A percentile compares a stretch with the other conserved stretches of the same genome.
Conservation (phyloP, 1,140 invertebrate genomes). For the Anoplolepis gracilipes region DNA sequence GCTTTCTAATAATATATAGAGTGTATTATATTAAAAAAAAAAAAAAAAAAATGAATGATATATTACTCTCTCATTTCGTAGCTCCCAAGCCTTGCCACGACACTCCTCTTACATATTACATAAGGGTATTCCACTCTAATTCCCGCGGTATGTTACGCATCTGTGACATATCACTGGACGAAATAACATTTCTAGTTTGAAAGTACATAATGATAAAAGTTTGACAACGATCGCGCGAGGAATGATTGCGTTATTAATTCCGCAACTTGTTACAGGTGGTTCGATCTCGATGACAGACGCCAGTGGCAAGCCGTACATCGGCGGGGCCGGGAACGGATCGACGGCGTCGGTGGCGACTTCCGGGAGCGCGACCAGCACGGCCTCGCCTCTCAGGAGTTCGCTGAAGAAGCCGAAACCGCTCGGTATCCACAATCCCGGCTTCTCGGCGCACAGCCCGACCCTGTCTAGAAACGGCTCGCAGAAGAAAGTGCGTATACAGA, state of each 20-base stretch:
- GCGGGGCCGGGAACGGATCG: slow-evolving; percentile 91
- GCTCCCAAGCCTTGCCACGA: no score
- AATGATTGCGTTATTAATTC: neutral
- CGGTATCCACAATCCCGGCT: slow-evolving; percentile 95
- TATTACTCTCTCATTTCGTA: no score
- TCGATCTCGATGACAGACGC: slow-evolving; percentile 93
- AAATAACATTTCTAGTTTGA: neutral
- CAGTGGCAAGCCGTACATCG: slow-evolving; percentile 91
- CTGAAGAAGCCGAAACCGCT: slow-evolving; percentile 92
- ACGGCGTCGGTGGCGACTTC: slow-evolving; percentile 91
- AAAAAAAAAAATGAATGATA: no score
- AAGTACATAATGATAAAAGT: neutral
- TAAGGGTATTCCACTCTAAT: no score
- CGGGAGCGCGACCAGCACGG: slow-evolving; percentile 87
- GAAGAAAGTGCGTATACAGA: slow-evolving; percentile 95
- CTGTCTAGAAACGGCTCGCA: slow-evolving; percentile 93
- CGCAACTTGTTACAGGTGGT: slow-evolving; percentile 82
- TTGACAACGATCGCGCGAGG: no score
- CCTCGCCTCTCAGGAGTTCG: slow-evolving; percentile 92
- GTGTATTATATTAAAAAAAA: no score
- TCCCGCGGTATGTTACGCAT: neutral
- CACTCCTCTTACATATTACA: no score
- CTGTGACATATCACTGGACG: no score
- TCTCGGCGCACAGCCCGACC: slow-evolving; percentile 92
- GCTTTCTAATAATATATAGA: no score